Evolutionary conservation across 1,140 invertebrate species (phyloP).

Genomic region (Araneus ventricosus): DNA sequence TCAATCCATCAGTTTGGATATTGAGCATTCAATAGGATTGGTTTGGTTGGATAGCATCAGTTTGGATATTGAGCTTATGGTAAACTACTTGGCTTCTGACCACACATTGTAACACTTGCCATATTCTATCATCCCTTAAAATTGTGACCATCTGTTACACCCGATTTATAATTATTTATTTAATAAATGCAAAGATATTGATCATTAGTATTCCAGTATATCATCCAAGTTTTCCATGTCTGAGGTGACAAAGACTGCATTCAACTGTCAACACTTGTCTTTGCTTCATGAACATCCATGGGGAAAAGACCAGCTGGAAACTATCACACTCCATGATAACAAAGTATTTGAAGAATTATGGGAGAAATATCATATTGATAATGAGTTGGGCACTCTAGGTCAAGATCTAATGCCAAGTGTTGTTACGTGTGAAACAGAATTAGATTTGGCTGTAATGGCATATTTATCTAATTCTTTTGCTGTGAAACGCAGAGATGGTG

Average conservation of each 20-base stretch:
- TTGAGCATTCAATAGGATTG: no score
- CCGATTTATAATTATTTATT: background rate
- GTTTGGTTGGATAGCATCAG: no score
- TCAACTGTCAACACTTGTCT: conserved; percentile 12
- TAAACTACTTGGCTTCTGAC: no score
- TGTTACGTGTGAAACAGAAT: conserved; percentile 32
- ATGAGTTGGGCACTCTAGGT: background rate
- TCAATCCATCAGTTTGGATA: no score
- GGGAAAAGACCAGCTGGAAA: conserved; percentile 52
- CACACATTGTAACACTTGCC: no score
- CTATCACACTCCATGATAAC: conserved; percentile 29
- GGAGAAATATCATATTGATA: background rate
- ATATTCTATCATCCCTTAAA: no score
- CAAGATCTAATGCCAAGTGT: background rate
- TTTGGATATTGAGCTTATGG: no score
- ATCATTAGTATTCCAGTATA: conserved; percentile 53
- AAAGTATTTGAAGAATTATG: background rate
- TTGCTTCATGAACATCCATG: conserved; percentile 52
- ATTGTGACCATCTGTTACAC: no score
- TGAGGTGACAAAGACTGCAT: conserved; percentile 17
- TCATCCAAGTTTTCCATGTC: conserved; percentile 67
- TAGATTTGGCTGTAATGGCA: conserved; percentile 55
- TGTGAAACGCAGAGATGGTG: conserved; percentile 19
- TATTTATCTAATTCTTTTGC: conserved; percentile 53
- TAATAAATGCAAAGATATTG: background rate